phyloP scores from a whole-genome alignment of 1,140 invertebrate genomes.

The Tyrophagus putrescentiae region DNA sequence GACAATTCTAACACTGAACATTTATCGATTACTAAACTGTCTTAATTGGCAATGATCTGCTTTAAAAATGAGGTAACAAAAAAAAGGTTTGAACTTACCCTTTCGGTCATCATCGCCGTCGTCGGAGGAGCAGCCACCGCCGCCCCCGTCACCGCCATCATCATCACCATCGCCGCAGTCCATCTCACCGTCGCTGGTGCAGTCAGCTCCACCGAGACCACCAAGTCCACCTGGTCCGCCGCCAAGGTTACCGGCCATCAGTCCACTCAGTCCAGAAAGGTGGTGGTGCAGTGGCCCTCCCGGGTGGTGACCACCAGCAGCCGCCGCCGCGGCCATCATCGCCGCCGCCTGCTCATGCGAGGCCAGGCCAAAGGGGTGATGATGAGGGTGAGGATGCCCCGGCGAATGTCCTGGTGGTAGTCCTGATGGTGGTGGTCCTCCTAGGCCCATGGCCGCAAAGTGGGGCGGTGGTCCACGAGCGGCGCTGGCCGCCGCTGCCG shows the following conservation, averaged over 20 bases:
- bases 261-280: no score
- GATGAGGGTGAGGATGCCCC: not conserved
- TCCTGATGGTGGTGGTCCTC: not conserved
- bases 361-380: no score
- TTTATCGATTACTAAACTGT: not conserved
- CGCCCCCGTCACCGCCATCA: not conserved
- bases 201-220: no score
- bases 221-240: no score
- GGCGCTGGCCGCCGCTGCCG: not conserved
- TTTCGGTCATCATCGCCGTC: slow-evolving; percentile 7
- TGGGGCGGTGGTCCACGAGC: no score
- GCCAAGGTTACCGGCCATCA: no score
- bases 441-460: not conserved
- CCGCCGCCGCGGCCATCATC: no score
- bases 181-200: slow-evolving; percentile 3
- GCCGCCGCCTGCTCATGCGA: no score
- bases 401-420: not conserved
- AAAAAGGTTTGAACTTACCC: not conserved
- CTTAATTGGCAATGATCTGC: not conserved
- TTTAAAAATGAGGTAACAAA: not conserved
- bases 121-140: not conserved
- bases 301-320: not conserved
- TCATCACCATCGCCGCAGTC: not conserved
- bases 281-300: no score
- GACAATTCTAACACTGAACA: not conserved